A percentile compares a stretch with the other conserved stretches of the same genome.
phyloP scores from a whole-genome alignment of 2,113 vertebrate genomes.

The Jaculus jaculus region DNA sequence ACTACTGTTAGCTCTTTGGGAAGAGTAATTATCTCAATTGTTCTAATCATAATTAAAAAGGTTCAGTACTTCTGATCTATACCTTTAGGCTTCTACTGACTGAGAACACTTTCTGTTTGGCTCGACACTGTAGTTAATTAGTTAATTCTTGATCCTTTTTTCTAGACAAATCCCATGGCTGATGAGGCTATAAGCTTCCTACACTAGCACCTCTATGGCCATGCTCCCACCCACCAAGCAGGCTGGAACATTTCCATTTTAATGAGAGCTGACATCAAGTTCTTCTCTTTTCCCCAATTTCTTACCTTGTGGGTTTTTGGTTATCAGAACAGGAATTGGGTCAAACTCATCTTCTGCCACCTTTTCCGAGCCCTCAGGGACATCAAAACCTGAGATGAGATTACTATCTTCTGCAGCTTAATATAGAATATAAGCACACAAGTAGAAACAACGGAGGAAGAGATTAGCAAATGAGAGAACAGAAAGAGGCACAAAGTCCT shows the following conservation, averaged over 20 bases:
- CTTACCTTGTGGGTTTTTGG: slow-evolving; percentile 99
- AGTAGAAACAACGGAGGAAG: slow-evolving; percentile 85
- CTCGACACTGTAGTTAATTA: slow-evolving; percentile 3
- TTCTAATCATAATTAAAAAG: slow-evolving; percentile 53
- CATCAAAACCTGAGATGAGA: slow-evolving; percentile 96
- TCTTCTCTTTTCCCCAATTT: slow-evolving; percentile 74
- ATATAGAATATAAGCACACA: slow-evolving; percentile 83
- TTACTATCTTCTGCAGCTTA: slow-evolving; percentile 94
- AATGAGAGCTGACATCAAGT: slow-evolving; percentile 18
- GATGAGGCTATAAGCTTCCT: slow-evolving; percentile 11
- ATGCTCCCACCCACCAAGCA: not conserved
- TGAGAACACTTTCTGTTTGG: slow-evolving; percentile 55
- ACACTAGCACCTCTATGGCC: not conserved
- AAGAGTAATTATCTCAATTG: slow-evolving; percentile 42
- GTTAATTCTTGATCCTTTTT: slow-evolving; percentile 34
- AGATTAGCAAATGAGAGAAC: slow-evolving; percentile 80
- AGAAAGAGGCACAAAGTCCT: slow-evolving; percentile 69
- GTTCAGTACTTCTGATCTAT: not conserved
- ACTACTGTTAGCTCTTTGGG: slow-evolving; percentile 35
- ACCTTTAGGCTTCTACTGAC: slow-evolving; percentile 28
- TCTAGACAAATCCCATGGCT: slow-evolving; percentile 23
- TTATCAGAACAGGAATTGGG: slow-evolving; percentile 98
- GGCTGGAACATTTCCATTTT: slow-evolving; percentile 20
- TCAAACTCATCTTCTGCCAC: slow-evolving; percentile 98
- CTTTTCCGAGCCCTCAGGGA: slow-evolving; percentile 89